Conservation (phyloP, 2,113 vertebrate species). For the Crocuta crocuta region DNA sequence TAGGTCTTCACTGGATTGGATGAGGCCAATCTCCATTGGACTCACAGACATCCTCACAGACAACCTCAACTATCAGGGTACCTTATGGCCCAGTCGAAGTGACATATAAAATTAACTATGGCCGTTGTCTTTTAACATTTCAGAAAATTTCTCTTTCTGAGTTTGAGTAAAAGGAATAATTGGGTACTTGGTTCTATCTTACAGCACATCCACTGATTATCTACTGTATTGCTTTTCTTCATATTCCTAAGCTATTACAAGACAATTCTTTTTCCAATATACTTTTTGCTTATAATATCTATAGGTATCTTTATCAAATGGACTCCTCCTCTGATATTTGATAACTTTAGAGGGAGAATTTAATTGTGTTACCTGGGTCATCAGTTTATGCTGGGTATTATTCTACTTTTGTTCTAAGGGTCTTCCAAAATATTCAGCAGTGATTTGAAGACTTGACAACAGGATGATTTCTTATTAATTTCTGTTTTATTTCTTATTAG, state of each 20-base stretch:
- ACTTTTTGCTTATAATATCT: neutral
- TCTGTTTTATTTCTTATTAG: neutral
- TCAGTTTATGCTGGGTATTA: neutral
- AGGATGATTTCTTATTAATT: neutral
- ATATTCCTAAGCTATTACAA: neutral
- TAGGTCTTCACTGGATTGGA: neutral
- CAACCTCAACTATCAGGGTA: neutral
- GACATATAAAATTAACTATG: neutral
- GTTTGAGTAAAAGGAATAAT: neutral
- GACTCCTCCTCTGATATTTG: neutral
- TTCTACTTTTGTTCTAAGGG: neutral
- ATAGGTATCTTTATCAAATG: neutral
- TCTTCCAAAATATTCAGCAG: neutral
- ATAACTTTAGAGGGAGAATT: neutral
- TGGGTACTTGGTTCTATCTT: neutral
- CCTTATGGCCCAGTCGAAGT: neutral
- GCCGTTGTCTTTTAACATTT: neutral
- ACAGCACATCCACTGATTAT: neutral
- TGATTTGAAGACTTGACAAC: neutral
- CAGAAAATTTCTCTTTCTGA: neutral
- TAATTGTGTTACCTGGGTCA: neutral
- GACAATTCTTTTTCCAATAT: neutral
- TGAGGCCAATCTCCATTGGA: neutral
- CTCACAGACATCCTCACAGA: neutral
- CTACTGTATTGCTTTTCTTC: neutral